Evolutionary conservation across 2,888 invertebrate species (phyloP), one percentile per base, ranked within the genome.

Genomic region (Heliothis peltigera): DNA sequence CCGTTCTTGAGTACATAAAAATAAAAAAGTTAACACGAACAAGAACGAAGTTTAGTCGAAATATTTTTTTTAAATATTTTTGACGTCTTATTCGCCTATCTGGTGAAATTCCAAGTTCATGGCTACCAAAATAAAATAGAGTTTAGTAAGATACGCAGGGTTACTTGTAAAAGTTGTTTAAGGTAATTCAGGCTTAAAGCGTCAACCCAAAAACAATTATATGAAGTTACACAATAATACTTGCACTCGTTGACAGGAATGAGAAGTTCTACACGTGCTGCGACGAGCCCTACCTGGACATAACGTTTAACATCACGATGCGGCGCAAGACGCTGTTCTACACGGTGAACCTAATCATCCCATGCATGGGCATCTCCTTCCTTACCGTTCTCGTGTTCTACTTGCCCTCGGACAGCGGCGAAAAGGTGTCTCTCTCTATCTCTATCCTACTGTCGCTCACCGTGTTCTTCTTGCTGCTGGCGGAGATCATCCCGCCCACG

Each of bases 251-350:
- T 93, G 92, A 2, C 95, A 98, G 98, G 88, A 98, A 98, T 92
- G 98, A 98, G 91, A 98, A 98, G 92, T 98, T 97, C 95, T 98
- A 99, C 96, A 98, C 98, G 82, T 99, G 99, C 95, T 99, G 99
- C 95, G 98, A 98, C 89, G 98, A 99, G 95, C 99, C 99, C 70
- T 99, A 98, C 93, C 96, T 98, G 92, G 99, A 98, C 92, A 96
- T 99, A 91, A 99, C 99, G 75, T 99, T 99, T 96, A 99, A 99
- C 95, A 99, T 99, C 87, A 99, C 99, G 79, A 98, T 99, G 97
- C 96, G 98, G 85, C 96, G 98, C 83, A 98, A 98, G 95, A 98
- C 99, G 62, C 96, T 99, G 82, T 99, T 99, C 96, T 99, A 99
- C 96, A 99, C 98, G 57, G 98, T 99, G 85, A 99, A 99, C 95